phyloP scores from a whole-genome alignment of 2,888 invertebrate species.

The Therioaphis trifolii region DNA sequence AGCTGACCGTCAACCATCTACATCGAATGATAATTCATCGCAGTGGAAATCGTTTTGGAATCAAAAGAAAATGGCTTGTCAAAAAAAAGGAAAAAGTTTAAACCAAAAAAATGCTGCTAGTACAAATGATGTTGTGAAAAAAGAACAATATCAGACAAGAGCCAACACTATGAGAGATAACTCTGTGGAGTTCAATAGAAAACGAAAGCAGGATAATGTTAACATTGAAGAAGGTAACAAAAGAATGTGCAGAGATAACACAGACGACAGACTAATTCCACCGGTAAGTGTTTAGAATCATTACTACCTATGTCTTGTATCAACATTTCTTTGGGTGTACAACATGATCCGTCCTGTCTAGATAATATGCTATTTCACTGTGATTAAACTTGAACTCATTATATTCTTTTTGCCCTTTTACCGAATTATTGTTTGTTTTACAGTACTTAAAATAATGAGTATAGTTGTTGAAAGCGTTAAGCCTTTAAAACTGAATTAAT shows the following conservation, averaged over 20 bases:
- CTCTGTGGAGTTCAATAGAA: neutral
- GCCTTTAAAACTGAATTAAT: no score
- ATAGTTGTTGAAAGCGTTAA: no score
- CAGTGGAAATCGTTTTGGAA: conserved; percentile 45
- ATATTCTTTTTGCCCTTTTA: no score
- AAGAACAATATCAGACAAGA: conserved; percentile 43
- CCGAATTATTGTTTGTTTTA: no score
- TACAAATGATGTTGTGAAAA: neutral
- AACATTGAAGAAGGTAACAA: neutral
- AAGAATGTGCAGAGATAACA: conserved; percentile 4
- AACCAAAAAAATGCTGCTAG: neutral
- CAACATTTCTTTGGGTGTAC: no score
- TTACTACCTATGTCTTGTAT: no score
- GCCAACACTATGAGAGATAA: conserved; percentile 46
- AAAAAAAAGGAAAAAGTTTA: neutral
- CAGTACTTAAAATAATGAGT: no score
- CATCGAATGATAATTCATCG: neutral
- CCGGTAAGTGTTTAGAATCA: conserved; percentile 17
- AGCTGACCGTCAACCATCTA: conserved; percentile 24
- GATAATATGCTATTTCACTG: no score
- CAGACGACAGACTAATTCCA: neutral
- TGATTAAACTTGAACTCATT: no score
- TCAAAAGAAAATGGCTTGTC: neutral
- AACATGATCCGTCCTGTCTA: no score
- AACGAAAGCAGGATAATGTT: conserved; percentile 33